Conservation (phyloP, 2,113 vertebrate genomes). For the Pterocles burchelli region DNA sequence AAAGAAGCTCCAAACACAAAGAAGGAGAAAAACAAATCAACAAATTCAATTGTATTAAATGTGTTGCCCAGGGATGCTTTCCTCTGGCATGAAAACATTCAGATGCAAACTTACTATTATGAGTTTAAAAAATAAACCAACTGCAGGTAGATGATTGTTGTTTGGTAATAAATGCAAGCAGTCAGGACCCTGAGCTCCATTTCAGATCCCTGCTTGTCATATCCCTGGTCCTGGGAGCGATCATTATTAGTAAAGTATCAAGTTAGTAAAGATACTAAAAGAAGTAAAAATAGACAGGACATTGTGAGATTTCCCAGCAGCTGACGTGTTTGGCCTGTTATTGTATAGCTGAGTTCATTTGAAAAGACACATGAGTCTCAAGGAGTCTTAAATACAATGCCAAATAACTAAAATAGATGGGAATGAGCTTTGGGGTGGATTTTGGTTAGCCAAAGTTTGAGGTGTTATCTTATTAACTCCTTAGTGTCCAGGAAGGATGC, state of each 20-base stretch:
- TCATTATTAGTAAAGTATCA: not conserved
- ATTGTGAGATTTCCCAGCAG: not conserved
- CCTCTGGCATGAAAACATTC: not conserved
- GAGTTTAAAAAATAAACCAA: not conserved
- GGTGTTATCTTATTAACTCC: not conserved
- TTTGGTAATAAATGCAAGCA: not conserved
- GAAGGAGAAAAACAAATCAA: not conserved
- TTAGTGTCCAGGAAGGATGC: not conserved
- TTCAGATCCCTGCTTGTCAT: not conserved
- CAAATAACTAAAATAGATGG: not conserved
- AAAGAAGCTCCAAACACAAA: not conserved
- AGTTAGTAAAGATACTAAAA: not conserved
- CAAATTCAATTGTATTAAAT: not conserved
- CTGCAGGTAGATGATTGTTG: not conserved
- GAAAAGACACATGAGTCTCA: not conserved
- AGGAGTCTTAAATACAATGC: not conserved
- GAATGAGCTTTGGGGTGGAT: not conserved
- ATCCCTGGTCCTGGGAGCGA: not conserved
- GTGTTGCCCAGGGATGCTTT: not conserved
- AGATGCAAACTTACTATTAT: not conserved
- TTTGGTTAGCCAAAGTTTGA: not conserved
- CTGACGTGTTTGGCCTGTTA: not conserved
- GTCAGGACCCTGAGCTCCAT: not conserved
- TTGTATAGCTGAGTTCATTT: not conserved
- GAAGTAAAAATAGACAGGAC: constrained; percentile 20